phyloP scores from a whole-genome alignment of 1,140 invertebrate genomes.

The Acyrthosiphon pisum region DNA sequence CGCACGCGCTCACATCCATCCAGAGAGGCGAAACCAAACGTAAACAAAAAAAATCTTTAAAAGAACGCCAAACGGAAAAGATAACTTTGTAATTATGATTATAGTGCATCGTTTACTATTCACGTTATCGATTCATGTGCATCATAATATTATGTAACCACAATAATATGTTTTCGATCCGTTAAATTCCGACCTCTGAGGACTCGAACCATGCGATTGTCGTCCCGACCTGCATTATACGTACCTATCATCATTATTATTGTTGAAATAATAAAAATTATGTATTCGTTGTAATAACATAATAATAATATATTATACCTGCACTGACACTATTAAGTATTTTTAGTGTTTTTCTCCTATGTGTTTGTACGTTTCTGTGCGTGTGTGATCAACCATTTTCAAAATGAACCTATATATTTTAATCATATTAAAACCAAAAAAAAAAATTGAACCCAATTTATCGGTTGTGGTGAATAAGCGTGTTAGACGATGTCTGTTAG shows the following conservation, averaged over 20 bases:
- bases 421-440: neutral
- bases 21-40: neutral
- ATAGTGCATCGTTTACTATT: neutral
- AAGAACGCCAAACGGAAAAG: neutral
- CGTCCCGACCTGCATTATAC: neutral
- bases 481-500: conserved; percentile 57
- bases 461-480: conserved; percentile 54
- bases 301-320: neutral
- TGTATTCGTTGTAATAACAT: neutral
- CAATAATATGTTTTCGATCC: neutral
- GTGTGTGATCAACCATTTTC: neutral
- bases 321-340: neutral
- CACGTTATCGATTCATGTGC: neutral
- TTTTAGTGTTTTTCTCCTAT: neutral
- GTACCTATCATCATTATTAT: neutral
- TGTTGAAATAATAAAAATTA: neutral
- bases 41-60: neutral
- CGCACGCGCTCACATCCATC: neutral
- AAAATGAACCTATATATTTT: neutral
- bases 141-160: neutral
- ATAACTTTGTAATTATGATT: neutral
- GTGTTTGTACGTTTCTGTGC: neutral
- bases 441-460: conserved; percentile 17
- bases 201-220: neutral
- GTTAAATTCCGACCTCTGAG: neutral